Percentiles rank a stretch among this genome's conserved stretches.
Conservation (phyloP, 2,888 invertebrate species). For the Urechis unicinctus region DNA sequence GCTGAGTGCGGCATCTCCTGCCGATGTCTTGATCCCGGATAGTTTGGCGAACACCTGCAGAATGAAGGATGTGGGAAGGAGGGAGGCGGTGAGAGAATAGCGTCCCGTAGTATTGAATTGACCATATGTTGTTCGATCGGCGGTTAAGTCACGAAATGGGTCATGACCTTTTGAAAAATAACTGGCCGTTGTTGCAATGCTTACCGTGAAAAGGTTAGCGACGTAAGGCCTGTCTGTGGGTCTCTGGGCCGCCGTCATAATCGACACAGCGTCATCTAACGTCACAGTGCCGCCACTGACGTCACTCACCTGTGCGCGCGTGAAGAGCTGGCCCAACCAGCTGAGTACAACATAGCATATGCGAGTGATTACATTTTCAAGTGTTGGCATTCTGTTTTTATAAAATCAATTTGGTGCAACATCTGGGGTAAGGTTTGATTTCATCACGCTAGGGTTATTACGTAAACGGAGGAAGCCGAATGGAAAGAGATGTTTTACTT, state of each 20-base stretch:
- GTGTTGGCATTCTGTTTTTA: too few species aligned
- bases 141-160: too few species aligned
- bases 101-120: too few species aligned
- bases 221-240: slow-evolving; percentile 6
- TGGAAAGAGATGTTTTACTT: too few species aligned
- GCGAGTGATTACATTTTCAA: too few species aligned
- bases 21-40: slow-evolving; percentile 5
- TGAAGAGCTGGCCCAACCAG: slow-evolving; percentile 2
- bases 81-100: too few species aligned
- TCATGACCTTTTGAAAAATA: background rate
- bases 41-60: slow-evolving; percentile 9
- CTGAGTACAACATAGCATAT: too few species aligned
- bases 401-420: too few species aligned
- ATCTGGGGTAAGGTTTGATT: background rate
- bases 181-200: too few species aligned
- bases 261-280: slow-evolving; percentile 4
- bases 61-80: background rate
- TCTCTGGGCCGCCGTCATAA: slow-evolving; percentile 3
- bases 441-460: too few species aligned
- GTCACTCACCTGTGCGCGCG: background rate
- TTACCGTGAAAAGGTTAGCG: slow-evolving; percentile 9
- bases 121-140: too few species aligned
- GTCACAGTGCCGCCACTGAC: background rate
- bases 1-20: slow-evolving; percentile 1
- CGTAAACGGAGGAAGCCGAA: too few species aligned